Percentiles rank a stretch among this genome's conserved stretches.
These are phyloP conservation scores for Acanthis flammea DNA, from an alignment of 2,797 vertebrate genomes.

Conservation along the genomic window DNA sequence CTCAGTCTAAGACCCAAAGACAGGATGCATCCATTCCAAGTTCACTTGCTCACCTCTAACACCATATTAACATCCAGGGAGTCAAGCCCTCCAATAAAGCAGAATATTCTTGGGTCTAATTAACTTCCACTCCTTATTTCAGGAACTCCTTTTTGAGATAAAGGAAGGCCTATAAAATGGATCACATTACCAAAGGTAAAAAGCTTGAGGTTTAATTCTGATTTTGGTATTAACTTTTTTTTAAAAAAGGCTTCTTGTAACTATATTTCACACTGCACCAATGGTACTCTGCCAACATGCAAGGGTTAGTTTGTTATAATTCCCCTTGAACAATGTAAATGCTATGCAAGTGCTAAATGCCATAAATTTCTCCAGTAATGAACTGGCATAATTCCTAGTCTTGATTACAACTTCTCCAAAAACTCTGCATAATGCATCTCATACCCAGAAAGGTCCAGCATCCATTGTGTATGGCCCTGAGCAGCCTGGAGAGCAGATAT, in stretches of 20 bases:
- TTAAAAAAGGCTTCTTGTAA: not conserved
- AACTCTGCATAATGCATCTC: not conserved
- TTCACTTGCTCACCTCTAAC: not conserved
- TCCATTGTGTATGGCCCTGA: constrained; percentile 18
- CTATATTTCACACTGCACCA: not conserved
- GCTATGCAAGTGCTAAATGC: not conserved
- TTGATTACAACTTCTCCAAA: constrained; percentile 7
- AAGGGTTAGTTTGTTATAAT: not conserved
- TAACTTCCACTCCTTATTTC: not conserved
- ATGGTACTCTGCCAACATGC: not conserved
- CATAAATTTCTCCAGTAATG: not conserved
- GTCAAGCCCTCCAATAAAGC: not conserved
- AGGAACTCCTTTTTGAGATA: not conserved
- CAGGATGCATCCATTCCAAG: not conserved
- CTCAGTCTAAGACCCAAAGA: not conserved
- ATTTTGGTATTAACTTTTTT: not conserved
- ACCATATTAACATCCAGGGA: not conserved
- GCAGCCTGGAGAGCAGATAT: not conserved
- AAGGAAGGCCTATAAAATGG: not conserved
- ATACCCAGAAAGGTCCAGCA: constrained; percentile 16
- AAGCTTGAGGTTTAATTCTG: not conserved
- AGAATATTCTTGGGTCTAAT: not conserved
- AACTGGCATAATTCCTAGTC: constrained; percentile 25
- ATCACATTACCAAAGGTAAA: not conserved
- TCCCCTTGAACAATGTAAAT: not conserved